These are phyloP conservation scores for Candoia aspera DNA, from an alignment of 2,113 vertebrate species.

Conservation along the genomic window DNA sequence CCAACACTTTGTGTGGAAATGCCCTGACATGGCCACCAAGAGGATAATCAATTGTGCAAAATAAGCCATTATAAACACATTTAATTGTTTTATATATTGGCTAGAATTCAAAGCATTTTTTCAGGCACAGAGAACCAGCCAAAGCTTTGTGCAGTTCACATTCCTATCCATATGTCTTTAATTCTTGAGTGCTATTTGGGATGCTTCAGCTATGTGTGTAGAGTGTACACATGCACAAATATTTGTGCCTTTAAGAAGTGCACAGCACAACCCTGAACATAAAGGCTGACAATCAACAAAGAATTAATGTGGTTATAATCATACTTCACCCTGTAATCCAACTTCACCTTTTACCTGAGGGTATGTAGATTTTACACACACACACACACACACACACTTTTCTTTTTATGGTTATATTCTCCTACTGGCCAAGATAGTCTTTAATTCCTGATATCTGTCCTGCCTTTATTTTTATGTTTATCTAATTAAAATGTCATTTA, in stretches of 20 bases:
- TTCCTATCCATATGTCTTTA: neutral
- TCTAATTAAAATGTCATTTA: neutral
- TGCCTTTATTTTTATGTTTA: neutral
- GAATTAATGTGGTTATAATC: neutral
- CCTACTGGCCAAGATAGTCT: neutral
- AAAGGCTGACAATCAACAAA: neutral
- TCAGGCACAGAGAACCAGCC: neutral
- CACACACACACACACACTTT: neutral
- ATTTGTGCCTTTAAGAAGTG: neutral
- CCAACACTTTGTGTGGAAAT: neutral
- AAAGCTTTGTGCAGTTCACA: neutral
- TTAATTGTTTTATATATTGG: neutral
- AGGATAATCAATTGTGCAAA: neutral
- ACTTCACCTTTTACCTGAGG: neutral
- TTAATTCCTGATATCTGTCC: neutral
- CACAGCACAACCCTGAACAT: neutral
- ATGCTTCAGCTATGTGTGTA: neutral
- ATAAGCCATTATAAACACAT: neutral
- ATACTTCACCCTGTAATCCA: neutral
- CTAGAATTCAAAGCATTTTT: neutral
- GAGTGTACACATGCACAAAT: neutral
- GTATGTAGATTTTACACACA: neutral
- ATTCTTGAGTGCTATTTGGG: neutral
- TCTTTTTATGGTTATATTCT: neutral
- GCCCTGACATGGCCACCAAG: neutral